phyloP scores from a whole-genome alignment of 2,888 invertebrate species.

The Amphipoea lucens region DNA sequence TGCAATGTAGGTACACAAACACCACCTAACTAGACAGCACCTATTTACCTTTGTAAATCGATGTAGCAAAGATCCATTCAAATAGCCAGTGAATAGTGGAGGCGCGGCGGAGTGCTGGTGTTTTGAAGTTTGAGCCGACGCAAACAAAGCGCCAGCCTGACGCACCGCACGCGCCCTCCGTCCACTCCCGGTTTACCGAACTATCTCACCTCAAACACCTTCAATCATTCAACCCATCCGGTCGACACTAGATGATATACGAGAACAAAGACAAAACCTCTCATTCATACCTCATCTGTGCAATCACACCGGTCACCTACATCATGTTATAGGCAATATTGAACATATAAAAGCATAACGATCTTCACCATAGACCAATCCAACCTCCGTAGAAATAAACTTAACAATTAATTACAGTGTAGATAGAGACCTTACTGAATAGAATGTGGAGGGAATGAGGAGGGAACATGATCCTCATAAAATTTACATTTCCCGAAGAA shows the following conservation, averaged over 20 bases:
- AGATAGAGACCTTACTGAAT: constrained; percentile 65
- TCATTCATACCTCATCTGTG: constrained; percentile 28
- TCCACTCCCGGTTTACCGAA: constrained; percentile 27
- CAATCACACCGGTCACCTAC: constrained; percentile 21
- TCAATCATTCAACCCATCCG: constrained; percentile 55
- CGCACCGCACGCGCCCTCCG: constrained; percentile 36
- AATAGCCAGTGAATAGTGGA: constrained; percentile 33
- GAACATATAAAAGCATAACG: constrained; percentile 29
- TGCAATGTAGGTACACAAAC: not conserved
- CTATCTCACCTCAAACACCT: constrained; percentile 50
- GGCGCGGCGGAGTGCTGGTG: constrained; percentile 26
- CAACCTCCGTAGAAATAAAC: constrained; percentile 41
- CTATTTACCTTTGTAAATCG: not conserved
- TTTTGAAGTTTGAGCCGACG: constrained; percentile 49
- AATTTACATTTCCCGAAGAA: constrained; percentile 84
- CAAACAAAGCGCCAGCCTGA: constrained; percentile 54
- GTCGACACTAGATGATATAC: constrained; percentile 43
- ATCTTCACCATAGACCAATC: constrained; percentile 44
- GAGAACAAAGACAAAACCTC: constrained; percentile 49
- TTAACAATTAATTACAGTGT: constrained; percentile 63
- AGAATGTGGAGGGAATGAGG: constrained; percentile 62
- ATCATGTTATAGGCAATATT: constrained; percentile 14
- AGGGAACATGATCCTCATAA: constrained; percentile 78
- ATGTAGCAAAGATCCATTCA: constrained; percentile 25
- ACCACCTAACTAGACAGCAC: not conserved